Evolutionary conservation across 2,888 invertebrate genomes (phyloP).

Genomic region (Neuroscelio doddi): DNA sequence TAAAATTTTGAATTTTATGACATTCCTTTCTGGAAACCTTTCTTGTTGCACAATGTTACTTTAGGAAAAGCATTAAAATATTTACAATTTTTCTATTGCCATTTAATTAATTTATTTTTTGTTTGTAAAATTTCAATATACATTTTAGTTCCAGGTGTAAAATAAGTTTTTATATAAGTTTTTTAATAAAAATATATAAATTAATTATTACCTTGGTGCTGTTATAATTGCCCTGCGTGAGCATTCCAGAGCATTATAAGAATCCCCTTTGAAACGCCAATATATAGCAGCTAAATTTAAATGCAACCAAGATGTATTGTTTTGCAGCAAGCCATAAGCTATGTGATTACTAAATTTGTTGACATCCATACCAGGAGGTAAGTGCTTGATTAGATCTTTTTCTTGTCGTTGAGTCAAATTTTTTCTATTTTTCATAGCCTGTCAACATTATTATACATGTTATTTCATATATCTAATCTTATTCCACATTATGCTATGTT

Average conservation of each 20-base stretch:
- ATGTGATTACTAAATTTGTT: slow-evolving; percentile 78
- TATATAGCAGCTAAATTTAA: slow-evolving; percentile 86
- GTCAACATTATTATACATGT: slow-evolving; percentile 27
- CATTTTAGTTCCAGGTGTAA: too few species aligned
- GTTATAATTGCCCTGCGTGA: slow-evolving; percentile 82
- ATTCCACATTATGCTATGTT: too few species aligned
- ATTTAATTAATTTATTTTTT: background rate
- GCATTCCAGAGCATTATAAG: slow-evolving; percentile 86
- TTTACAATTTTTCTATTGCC: too few species aligned
- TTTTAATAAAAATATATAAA: slow-evolving; percentile 2
- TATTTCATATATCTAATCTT: background rate
- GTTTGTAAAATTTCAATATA: background rate
- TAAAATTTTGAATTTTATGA: too few species aligned
- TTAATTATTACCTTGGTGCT: slow-evolving; percentile 78
- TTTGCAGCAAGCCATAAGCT: slow-evolving; percentile 76
- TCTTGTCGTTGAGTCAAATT: slow-evolving; percentile 74
- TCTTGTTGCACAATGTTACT: too few species aligned
- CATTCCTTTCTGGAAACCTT: too few species aligned
- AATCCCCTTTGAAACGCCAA: slow-evolving; percentile 84
- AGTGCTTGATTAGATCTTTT: slow-evolving; percentile 72
- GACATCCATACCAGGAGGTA: slow-evolving; percentile 68
- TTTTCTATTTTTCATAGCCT: slow-evolving; percentile 74
- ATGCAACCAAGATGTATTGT: slow-evolving; percentile 84
- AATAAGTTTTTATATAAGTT: too few species aligned
- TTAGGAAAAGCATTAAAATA: too few species aligned